Evolutionary conservation across 1,140 invertebrate species (phyloP).

Genomic region (Spodoptera litura): DNA sequence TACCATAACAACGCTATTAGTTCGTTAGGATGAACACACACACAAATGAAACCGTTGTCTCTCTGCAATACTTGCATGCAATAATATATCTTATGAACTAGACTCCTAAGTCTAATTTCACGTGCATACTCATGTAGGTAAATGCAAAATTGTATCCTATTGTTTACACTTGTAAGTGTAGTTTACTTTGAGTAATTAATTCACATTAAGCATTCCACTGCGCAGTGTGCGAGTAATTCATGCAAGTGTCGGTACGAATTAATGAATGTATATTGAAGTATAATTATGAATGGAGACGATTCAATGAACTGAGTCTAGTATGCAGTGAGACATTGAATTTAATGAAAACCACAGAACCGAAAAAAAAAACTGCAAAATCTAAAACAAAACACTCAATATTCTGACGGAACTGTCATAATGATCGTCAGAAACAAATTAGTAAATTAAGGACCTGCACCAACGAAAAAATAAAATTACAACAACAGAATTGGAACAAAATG

Average conservation of each 20-base stretch:
- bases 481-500: neutral
- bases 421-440: slow-evolving; percentile 44
- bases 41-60: neutral
- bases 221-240: no score
- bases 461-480: neutral
- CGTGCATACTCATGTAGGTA: neutral
- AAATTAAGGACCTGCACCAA: slow-evolving; percentile 37
- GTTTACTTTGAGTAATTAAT: no score
- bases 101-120: no score
- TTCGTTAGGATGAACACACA: slow-evolving; percentile 32
- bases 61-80: slow-evolving; percentile 1
- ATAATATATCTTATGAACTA: no score
- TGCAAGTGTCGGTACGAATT: no score
- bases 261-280: neutral
- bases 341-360: slow-evolving; percentile 1
- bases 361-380: slow-evolving; percentile 6
- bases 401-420: slow-evolving; percentile 7
- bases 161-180: no score
- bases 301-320: neutral
- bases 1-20: slow-evolving; percentile 50
- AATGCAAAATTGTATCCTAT: no score
- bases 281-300: neutral
- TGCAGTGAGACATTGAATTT: neutral
- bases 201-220: no score
- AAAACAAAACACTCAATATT: neutral